Evolutionary conservation across 1,140 invertebrate species (phyloP), one percentile per base, ranked within the genome.

Genomic region (Drosophila sproati): DNA sequence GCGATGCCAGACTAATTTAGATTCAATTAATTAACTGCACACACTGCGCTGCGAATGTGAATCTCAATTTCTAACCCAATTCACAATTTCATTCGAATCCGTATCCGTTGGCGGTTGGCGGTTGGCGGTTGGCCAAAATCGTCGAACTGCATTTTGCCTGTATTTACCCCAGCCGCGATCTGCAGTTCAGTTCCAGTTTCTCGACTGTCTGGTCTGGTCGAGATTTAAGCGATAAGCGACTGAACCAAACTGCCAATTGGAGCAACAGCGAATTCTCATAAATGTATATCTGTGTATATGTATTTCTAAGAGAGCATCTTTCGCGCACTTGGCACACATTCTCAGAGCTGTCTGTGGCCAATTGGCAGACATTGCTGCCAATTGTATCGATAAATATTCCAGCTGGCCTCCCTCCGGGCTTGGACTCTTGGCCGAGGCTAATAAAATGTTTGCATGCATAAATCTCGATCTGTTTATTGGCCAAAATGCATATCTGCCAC

Each of bases 301-400:
- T 20, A 20, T 20, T 20, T 20, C 0, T 8, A 43, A n/a, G 6
- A 43, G 50, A 57, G 56, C 7, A 63, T 52, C 31, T 48, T 47
- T 64, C 60, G 68, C 68, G 61, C 61, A 66, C 73, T 76, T 76
- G 73, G 73, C 73, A 72, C 68, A 72, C 73, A 76, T 75, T 71
- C 45, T 28, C 35, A 39, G 3, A 47, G 37, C 45, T 71, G 54
- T 52, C 47, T 71, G 73, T 12, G 67, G 73, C 67, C 68, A 70
- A 59, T 71, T 75, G 68, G 68, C 73, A 63, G 57, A 71, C 48
- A 64, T 76, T 72, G 67, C 64, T 61, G 63, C 60, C 72, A 77
- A 81, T 86, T 55, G 59, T 78, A 71, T 63, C 69, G 62, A 85
- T 85, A 85, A 85, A 85, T 81, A 77, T 62, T 85, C 66, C 63